Base-by-base conservation (phyloP, 2,888 invertebrate genomes). In the Palloptera scutellata region DNA sequence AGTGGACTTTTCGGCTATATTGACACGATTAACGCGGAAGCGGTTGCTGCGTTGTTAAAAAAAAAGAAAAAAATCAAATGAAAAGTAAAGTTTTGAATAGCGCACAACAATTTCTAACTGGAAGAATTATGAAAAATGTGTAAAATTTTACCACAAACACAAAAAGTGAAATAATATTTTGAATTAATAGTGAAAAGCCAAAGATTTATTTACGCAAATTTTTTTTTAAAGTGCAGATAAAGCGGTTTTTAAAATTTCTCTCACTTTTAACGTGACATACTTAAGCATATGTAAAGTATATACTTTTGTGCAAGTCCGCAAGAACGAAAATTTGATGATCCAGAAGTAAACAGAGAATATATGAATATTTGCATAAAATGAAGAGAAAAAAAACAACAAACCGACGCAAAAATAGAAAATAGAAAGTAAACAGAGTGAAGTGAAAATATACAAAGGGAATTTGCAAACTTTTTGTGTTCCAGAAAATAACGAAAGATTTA, bases 1-100 rank as follows among this genome's bases (percentile, higher is more conserved):
- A 81, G 82, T 82, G 80, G 81, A 84, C 84, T 79, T 77, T 81
- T 78, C 78, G 79, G 81, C 77, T 78, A 78, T 76, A 78, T 79
- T 81, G 84, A 81, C 83, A 81, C 78, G 83, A 77, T 75, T 77
- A 78, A 73, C 78, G 79, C 81, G 83, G 79, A 71, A 77, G 70
- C 77, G 73, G 70, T 70, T 62, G 12, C 60, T 57, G 60, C 6
- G 6, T 30, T 30, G 2, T 30, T 30, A 48, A 15, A 13, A 8
- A 8, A 4, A 15, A 48, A 48, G 3, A 48, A n/a, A 8, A 3
- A 48, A 48, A 48, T 1, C 48, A 48, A 48, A 48, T 12, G 15
- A 30, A 30, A n/a, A n/a, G n/a, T n/a, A n/a, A n/a, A n/a, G n/a
- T 30, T 30, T 30, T 30, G 30, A 30, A 6, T 30, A 30, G 30